These are phyloP conservation scores for Neodontobutis hainanensis DNA, from an alignment of 2,113 vertebrate genomes.

Conservation along the genomic window DNA sequence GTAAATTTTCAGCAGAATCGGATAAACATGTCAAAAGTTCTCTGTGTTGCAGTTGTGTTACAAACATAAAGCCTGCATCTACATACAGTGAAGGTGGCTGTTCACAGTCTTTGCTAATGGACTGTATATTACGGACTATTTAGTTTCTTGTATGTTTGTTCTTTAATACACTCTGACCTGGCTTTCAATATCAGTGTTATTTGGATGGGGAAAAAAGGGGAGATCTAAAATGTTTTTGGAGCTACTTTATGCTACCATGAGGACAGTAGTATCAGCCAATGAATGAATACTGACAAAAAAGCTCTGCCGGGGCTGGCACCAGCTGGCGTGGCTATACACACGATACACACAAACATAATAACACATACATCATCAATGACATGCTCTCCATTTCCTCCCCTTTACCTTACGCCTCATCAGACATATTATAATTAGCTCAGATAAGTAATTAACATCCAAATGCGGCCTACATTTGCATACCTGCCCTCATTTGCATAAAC, in stretches of 20 bases:
- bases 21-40: too few relatives aligned
- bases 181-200: too few relatives aligned
- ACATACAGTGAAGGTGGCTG: too few relatives aligned
- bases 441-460: conserved; percentile 77
- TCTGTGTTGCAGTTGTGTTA: too few relatives aligned
- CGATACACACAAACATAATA: conserved; percentile 17
- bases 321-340: conserved; percentile 59
- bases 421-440: conserved; percentile 73
- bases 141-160: too few relatives aligned
- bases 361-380: conserved; percentile 49
- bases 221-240: background rate
- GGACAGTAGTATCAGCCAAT: background rate
- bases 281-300: conserved; percentile 17
- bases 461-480: conserved; percentile 72
- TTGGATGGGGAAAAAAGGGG: too few relatives aligned
- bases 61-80: too few relatives aligned
- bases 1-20: too few relatives aligned
- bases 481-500: conserved; percentile 56
- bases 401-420: conserved; percentile 72
- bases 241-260: background rate
- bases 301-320: conserved; percentile 65
- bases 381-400: conserved; percentile 47
- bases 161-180: too few relatives aligned
- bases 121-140: too few relatives aligned
- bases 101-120: too few relatives aligned